Evolutionary conservation across 2,888 invertebrate species (phyloP).

Genomic region (Horisme vitalbata): DNA sequence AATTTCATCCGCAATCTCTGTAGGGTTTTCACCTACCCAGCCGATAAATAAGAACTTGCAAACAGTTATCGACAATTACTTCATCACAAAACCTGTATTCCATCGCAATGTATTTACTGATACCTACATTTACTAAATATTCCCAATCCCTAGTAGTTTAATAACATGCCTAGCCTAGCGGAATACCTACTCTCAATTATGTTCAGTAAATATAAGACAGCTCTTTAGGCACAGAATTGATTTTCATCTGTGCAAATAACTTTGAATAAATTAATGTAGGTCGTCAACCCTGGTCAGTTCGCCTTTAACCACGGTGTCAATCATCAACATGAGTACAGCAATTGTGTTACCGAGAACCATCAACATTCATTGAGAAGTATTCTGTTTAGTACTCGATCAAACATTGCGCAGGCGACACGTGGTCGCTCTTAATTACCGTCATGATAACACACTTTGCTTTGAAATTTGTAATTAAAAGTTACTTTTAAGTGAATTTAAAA

Average conservation of each 20-base stretch:
- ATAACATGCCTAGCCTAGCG: constrained; percentile 17
- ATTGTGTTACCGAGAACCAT: constrained; percentile 46
- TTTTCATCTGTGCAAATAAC: constrained; percentile 42
- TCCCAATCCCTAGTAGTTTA: too few relatives aligned
- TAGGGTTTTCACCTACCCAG: constrained; percentile 30
- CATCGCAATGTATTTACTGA: constrained; percentile 14
- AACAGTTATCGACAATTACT: constrained; percentile 21
- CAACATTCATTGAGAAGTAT: constrained; percentile 53
- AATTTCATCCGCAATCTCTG: constrained; percentile 51
- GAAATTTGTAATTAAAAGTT: constrained; percentile 24
- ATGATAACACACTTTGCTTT: constrained; percentile 20
- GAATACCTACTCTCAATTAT: constrained; percentile 29
- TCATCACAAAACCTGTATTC: constrained; percentile 14
- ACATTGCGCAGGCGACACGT: constrained; percentile 63
- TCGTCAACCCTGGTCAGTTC: constrained; percentile 48
- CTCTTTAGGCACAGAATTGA: constrained; percentile 33
- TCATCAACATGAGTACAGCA: constrained; percentile 41
- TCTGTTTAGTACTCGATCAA: constrained; percentile 59
- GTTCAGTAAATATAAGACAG: constrained; percentile 28
- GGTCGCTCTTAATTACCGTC: constrained; percentile 44
- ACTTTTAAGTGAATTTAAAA: constrained; percentile 28
- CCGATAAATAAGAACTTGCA: constrained; percentile 8
- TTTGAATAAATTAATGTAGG: constrained; percentile 25
- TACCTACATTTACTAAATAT: constrained; percentile 16
- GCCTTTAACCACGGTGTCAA: constrained; percentile 31